Percentiles rank a stretch among this genome's conserved stretches.
Evolutionary conservation across 35 echinoderm and acorn worm genomes (phyloP).

Genomic region (Nesometra sesokonis): DNA sequence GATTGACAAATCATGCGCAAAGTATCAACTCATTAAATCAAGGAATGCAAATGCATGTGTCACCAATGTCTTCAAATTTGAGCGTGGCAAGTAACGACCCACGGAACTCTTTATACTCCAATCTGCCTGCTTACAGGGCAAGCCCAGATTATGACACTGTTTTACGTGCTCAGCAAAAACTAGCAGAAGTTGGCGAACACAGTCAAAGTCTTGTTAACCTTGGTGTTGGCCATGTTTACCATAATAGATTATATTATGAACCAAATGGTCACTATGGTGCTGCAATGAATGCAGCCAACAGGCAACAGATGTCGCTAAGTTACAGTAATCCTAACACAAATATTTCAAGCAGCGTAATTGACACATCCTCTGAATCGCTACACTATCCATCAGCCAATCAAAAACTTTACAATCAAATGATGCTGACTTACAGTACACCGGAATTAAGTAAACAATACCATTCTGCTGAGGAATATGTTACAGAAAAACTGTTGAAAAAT

Average conservation of each 20-base stretch:
- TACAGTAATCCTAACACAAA: background rate
- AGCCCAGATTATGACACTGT: conserved; percentile 75
- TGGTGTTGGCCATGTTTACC: conserved; percentile 15
- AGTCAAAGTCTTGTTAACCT: conserved; percentile 71
- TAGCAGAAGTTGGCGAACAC: conserved; percentile 46
- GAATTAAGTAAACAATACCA: conserved; percentile 70
- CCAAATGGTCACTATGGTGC: background rate
- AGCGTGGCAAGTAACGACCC: conserved; percentile 75
- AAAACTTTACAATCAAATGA: conserved; percentile 42
- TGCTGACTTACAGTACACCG: conserved; percentile 83
- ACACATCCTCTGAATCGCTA: conserved; percentile 60
- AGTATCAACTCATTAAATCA: conserved; percentile 81
- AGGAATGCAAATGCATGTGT: conserved; percentile 40
- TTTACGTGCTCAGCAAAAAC: conserved; percentile 50
- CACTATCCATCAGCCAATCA: conserved; percentile 46
- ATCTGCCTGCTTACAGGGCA: conserved; percentile 62
- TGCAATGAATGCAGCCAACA: background rate
- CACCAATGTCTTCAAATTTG: conserved; percentile 69
- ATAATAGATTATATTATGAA: background rate
- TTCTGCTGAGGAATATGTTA: conserved; percentile 86
- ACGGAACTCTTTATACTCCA: conserved; percentile 27
- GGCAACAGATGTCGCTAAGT: background rate
- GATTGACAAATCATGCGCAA: conserved; percentile 28
- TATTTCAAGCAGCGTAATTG: conserved; percentile 18
- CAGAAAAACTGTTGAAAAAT: conserved; percentile 82